Percentiles rank a stretch among this genome's conserved stretches.
Evolutionary conservation across 2,797 vertebrate species (phyloP).

Genomic region (Odontamblyopus lacepedii): DNA sequence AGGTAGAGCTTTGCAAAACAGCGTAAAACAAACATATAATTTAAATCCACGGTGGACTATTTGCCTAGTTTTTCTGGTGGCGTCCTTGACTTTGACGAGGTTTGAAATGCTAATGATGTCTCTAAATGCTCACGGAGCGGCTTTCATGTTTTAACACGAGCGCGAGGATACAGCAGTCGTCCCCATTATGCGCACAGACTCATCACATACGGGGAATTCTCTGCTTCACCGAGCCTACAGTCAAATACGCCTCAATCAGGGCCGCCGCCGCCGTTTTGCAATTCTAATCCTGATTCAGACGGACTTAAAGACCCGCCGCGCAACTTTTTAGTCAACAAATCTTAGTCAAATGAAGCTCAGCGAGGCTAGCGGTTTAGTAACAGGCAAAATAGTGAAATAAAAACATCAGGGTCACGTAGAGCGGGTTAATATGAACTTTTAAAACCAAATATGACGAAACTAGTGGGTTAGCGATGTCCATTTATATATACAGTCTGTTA

Average conservation of each 20-base stretch:
- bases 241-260: neutral
- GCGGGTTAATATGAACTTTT: too few species aligned
- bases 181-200: neutral
- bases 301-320: too few species aligned
- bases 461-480: too few species aligned
- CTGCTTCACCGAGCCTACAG: neutral
- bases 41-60: constrained; percentile 26
- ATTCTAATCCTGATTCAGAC: too few species aligned
- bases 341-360: too few species aligned
- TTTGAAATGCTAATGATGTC: constrained; percentile 64
- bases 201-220: constrained; percentile 42
- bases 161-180: constrained; percentile 18
- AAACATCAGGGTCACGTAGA: too few species aligned
- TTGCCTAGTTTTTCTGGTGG: neutral
- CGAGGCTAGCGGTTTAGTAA: too few species aligned
- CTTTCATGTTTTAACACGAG: constrained; percentile 49
- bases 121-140: constrained; percentile 40
- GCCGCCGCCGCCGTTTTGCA: neutral
- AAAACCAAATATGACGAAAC: too few species aligned
- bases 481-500: too few species aligned
- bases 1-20: constrained; percentile 46
- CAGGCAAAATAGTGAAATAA: too few species aligned
- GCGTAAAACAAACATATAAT: constrained; percentile 31
- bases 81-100: constrained; percentile 62
- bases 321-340: too few species aligned